Conservation (phyloP, 2,888 invertebrate species). For the Amphipyra tragopoginis region DNA sequence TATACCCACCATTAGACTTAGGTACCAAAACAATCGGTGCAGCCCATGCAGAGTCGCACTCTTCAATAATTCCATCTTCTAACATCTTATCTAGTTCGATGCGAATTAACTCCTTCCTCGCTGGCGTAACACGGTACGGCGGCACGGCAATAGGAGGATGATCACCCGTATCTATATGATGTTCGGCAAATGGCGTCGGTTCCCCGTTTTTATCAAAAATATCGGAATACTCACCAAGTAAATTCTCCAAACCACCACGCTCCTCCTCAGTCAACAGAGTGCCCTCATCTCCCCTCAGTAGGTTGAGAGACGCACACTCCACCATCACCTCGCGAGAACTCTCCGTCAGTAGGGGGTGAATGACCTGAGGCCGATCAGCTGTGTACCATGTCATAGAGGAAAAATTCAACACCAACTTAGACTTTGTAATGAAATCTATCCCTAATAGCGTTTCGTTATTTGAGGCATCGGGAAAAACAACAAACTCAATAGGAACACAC, state of each 20-base stretch:
- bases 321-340: conserved; percentile 4
- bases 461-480: conserved; percentile 6
- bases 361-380: conserved; percentile 12
- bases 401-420: no score
- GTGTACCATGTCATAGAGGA: conserved; percentile 1
- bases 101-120: conserved; percentile 37
- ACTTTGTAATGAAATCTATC: conserved; percentile 1
- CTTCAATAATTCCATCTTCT: conserved; percentile 66
- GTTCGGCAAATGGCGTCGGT: neutral
- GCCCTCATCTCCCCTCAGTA: conserved; percentile 8
- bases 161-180: conserved; percentile 35
- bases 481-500: conserved; percentile 4
- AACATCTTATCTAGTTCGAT: conserved; percentile 64
- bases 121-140: conserved; percentile 19
- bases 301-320: conserved; percentile 1
- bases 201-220: conserved; percentile 1
- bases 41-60: conserved; percentile 71
- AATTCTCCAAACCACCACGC: neutral
- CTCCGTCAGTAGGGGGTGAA: conserved; percentile 2
- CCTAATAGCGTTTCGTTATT: conserved; percentile 13
- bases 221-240: conserved; percentile 3
- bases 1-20: conserved; percentile 61
- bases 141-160: conserved; percentile 47
- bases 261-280: conserved; percentile 7
- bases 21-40: conserved; percentile 68